These are phyloP conservation scores for Nomada fabriciana DNA, from an alignment of 2,888 invertebrate genomes.

Conservation along the genomic window DNA sequence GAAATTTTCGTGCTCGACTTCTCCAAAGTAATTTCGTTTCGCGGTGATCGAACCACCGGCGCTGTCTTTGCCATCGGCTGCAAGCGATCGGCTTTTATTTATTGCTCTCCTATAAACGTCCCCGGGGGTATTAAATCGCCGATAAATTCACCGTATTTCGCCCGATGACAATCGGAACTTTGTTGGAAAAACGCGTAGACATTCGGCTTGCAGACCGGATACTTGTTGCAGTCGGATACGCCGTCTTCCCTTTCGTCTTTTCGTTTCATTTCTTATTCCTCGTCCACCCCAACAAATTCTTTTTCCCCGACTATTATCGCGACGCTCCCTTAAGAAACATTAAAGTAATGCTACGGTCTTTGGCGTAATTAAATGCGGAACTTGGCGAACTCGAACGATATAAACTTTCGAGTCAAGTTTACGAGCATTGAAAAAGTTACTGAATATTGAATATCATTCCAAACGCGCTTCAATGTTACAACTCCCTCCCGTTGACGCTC, in stretches of 20 bases:
- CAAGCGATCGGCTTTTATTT: conserved; percentile 64
- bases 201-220: conserved; percentile 17
- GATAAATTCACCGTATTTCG: conserved; percentile 67
- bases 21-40: conserved; percentile 49
- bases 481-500: conserved; percentile 1
- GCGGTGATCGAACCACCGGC: conserved; percentile 14
- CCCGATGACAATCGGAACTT: conserved; percentile 47
- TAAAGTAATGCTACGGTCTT: conserved; percentile 12
- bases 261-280: too few species aligned
- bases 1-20: conserved; percentile 26
- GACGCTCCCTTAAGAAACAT: not conserved
- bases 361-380: conserved; percentile 40
- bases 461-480: conserved; percentile 18
- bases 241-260: not conserved
- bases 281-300: not conserved
- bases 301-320: not conserved
- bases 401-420: conserved; percentile 36
- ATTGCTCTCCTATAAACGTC: conserved; percentile 64
- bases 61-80: conserved; percentile 47
- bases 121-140: conserved; percentile 63
- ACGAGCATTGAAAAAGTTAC: conserved; percentile 26
- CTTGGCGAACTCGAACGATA: conserved; percentile 23
- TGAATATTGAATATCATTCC: conserved; percentile 46
- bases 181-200: conserved; percentile 33
- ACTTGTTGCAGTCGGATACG: conserved; percentile 17